Conservation (phyloP, 2,888 invertebrate genomes). For the Odontocerum albicorne region DNA sequence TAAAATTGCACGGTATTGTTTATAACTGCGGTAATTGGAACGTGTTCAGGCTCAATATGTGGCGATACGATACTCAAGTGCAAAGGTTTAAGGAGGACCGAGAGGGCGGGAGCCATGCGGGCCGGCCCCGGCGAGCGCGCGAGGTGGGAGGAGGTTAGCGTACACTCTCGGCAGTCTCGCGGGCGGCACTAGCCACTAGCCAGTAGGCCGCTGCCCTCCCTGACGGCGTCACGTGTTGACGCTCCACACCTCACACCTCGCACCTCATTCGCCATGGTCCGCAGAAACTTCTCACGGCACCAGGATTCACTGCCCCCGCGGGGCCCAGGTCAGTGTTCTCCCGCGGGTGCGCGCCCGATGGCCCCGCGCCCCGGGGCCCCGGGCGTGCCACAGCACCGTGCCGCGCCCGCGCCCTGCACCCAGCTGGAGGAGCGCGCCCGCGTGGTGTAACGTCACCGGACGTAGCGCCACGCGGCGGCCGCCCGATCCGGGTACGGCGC, state of each 20-base stretch:
- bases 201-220: slow-evolving; percentile 11
- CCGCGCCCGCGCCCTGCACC: neutral
- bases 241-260: slow-evolving; percentile 4
- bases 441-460: slow-evolving; percentile 30
- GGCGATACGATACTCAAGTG: too few relatives aligned
- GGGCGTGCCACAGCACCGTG: neutral
- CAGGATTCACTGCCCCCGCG: slow-evolving; percentile 3
- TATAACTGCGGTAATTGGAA: too few relatives aligned
- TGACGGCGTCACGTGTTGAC: neutral
- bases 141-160: slow-evolving; percentile 2
- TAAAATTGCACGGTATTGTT: too few relatives aligned
- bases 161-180: neutral
- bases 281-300: slow-evolving; percentile 6
- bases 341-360: too few relatives aligned
- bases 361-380: slow-evolving; percentile 4
- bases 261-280: slow-evolving; percentile 10
- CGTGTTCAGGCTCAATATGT: too few relatives aligned
- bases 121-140: neutral
- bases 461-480: slow-evolving; percentile 34
- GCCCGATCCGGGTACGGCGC: too few relatives aligned
- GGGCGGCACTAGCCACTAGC: neutral
- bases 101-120: slow-evolving; percentile 39
- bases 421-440: neutral
- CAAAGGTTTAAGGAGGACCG: too few relatives aligned
- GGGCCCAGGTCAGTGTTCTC: slow-evolving; percentile 15